These are phyloP conservation scores for Aphelocoma californica DNA, from an alignment of 2,797 vertebrate species.

Conservation along the genomic window DNA sequence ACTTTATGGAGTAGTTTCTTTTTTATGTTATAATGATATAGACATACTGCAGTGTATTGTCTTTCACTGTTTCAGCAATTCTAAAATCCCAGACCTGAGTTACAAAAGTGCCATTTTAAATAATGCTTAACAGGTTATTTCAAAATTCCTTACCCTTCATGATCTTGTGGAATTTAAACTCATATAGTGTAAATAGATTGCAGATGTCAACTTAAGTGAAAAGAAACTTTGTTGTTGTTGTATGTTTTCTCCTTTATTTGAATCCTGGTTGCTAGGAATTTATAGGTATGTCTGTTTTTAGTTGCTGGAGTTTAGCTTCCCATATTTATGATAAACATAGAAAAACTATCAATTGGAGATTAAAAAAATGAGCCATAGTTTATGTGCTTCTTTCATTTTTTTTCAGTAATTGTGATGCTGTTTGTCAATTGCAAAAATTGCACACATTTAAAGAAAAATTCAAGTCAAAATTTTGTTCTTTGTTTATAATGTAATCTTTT, in stretches of 20 bases:
- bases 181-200: constrained; percentile 69
- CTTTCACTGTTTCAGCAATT: background rate
- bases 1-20: constrained; percentile 35
- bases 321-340: constrained; percentile 63
- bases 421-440: constrained; percentile 71
- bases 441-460: constrained; percentile 15
- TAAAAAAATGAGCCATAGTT: constrained; percentile 63
- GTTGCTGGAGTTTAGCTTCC: constrained; percentile 72
- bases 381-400: constrained; percentile 70
- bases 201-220: constrained; percentile 61
- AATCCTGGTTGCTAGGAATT: constrained; percentile 62
- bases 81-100: constrained; percentile 25
- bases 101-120: constrained; percentile 63
- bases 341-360: constrained; percentile 52
- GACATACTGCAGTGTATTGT: constrained; percentile 3
- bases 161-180: constrained; percentile 32
- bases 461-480: constrained; percentile 69
- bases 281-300: constrained; percentile 64
- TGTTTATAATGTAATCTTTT: constrained; percentile 78
- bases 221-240: constrained; percentile 63
- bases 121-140: constrained; percentile 47
- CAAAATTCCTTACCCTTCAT: constrained; percentile 11
- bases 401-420: constrained; percentile 73
- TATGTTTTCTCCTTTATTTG: constrained; percentile 62
- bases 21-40: background rate